Conservation (phyloP, 2,113 vertebrate species). For the Lasiurus cinereus region DNA sequence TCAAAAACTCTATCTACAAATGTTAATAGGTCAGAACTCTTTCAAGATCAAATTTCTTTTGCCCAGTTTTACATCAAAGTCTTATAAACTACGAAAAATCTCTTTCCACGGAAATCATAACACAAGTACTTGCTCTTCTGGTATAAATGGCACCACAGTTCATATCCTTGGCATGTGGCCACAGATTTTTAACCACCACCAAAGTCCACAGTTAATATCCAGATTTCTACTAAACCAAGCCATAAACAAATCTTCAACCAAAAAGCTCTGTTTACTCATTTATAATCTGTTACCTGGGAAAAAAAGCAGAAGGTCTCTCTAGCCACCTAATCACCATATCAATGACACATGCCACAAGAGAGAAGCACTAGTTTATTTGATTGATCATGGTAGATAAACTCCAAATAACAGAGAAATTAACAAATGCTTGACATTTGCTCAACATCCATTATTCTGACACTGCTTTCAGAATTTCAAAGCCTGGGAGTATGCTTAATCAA, state of each 20-base stretch:
- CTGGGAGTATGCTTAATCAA: conserved; percentile 99
- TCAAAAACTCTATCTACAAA: conserved; percentile 32
- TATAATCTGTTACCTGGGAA: conserved; percentile 89
- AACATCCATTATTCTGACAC: conserved; percentile 99
- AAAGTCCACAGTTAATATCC: conserved; percentile 81
- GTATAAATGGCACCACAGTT: background rate
- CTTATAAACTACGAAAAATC: conserved; percentile 61
- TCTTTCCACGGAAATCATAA: background rate
- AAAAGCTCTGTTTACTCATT: conserved; percentile 79
- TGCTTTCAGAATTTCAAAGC: conserved; percentile 99
- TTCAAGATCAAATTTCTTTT: background rate
- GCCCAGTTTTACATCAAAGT: conserved; percentile 29
- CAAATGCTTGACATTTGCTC: conserved; percentile 99
- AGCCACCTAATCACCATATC: conserved; percentile 99
- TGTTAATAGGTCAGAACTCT: conserved; percentile 9
- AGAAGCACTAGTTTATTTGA: conserved; percentile 94
- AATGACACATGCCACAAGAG: conserved; percentile 99
- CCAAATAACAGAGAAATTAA: conserved; percentile 99
- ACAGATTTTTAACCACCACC: conserved; percentile 25
- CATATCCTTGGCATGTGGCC: background rate
- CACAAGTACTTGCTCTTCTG: background rate
- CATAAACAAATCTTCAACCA: conserved; percentile 80
- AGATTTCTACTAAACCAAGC: conserved; percentile 82
- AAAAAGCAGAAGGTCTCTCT: conserved; percentile 91
- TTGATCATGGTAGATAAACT: conserved; percentile 99